phyloP scores from a whole-genome alignment of 2,888 invertebrate species.

The Papilio protenor region DNA sequence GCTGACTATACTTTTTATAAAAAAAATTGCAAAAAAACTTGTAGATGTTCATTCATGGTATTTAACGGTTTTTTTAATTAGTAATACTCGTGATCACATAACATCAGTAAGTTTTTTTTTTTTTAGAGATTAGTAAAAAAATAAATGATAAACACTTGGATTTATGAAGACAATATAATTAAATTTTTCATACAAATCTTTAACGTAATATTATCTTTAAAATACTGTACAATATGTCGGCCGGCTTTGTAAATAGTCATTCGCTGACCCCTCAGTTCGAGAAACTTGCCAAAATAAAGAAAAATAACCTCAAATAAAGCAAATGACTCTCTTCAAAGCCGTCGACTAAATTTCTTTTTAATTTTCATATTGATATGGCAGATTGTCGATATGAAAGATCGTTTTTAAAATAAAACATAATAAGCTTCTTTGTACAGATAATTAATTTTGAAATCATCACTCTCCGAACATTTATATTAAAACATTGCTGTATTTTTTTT shows the following conservation, averaged over 20 bases:
- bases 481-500: not conserved
- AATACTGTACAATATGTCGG: conserved; percentile 89
- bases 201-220: conserved; percentile 90
- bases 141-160: conserved; percentile 66
- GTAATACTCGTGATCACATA: not conserved
- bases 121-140: conserved; percentile 42
- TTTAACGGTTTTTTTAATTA: not conserved
- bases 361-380: conserved; percentile 87
- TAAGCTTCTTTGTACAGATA: conserved; percentile 7
- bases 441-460: not conserved
- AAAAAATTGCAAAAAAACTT: too few species aligned
- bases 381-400: conserved; percentile 87
- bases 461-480: not conserved
- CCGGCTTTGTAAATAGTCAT: conserved; percentile 72
- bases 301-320: conserved; percentile 49
- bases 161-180: conserved; percentile 86
- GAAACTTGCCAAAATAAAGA: conserved; percentile 41
- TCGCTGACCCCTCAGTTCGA: conserved; percentile 54
- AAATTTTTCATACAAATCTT: conserved; percentile 92
- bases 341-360: conserved; percentile 75
- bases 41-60: too few species aligned
- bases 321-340: conserved; percentile 72
- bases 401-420: conserved; percentile 39
- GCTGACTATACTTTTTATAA: not conserved
- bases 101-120: not conserved